Conservation (phyloP, 2,113 vertebrate genomes). For the Malurus cyaneus region DNA sequence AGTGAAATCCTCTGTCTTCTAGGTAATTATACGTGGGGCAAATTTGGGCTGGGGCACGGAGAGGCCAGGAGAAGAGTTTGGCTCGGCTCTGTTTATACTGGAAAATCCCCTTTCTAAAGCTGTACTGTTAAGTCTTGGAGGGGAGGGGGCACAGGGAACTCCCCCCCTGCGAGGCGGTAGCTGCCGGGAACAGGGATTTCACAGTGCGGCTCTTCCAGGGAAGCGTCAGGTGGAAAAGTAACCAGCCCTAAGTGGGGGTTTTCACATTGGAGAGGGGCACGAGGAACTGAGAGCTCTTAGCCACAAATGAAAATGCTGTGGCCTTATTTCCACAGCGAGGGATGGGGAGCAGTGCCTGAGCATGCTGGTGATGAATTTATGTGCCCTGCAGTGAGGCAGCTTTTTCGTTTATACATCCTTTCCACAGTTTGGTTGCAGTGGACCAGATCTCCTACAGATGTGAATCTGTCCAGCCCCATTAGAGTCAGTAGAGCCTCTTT, state of each 20-base stretch:
- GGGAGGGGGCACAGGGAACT: slow-evolving; percentile 42
- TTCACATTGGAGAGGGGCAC: not conserved
- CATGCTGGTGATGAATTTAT: not conserved
- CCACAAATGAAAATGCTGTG: slow-evolving; percentile 50
- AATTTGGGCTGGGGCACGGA: slow-evolving; percentile 50
- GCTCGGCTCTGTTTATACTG: slow-evolving; percentile 55
- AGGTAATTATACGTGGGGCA: slow-evolving; percentile 52
- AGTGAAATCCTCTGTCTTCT: slow-evolving; percentile 63
- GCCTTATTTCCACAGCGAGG: slow-evolving; percentile 16
- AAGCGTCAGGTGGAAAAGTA: not conserved
- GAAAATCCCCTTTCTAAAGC: slow-evolving; percentile 66
- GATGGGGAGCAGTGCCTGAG: not conserved
- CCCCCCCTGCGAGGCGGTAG: not conserved
- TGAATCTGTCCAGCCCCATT: not conserved
- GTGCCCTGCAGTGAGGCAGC: not conserved
- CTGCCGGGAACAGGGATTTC: slow-evolving; percentile 24
- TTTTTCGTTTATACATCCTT: not conserved
- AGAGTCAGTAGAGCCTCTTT: not conserved
- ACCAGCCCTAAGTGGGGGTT: slow-evolving; percentile 21
- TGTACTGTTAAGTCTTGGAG: slow-evolving; percentile 30
- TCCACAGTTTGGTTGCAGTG: not conserved
- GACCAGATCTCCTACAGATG: not conserved
- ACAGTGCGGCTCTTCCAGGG: not conserved
- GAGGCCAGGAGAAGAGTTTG: slow-evolving; percentile 65
- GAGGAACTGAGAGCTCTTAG: slow-evolving; percentile 13